Conservation (phyloP, 2,113 vertebrate genomes). For the Fregata magnificens region DNA sequence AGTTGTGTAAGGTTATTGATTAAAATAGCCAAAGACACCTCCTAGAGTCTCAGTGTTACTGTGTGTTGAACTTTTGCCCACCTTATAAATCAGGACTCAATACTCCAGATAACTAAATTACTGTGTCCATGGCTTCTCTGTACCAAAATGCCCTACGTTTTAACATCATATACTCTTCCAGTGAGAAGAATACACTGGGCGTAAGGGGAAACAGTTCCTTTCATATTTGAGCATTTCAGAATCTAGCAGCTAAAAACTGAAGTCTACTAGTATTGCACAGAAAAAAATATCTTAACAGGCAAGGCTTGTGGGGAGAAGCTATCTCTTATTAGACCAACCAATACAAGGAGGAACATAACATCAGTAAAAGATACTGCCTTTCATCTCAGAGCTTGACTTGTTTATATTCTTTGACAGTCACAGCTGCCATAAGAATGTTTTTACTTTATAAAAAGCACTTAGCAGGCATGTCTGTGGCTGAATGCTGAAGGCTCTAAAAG, state of each 20-base stretch:
- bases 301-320: not conserved
- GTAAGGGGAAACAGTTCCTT: not conserved
- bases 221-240: not conserved
- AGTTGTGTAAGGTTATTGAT: not conserved
- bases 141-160: not conserved
- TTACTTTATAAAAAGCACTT: not conserved
- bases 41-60: not conserved
- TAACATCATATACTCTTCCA: not conserved
- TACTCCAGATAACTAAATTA: not conserved
- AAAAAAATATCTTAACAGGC: not conserved
- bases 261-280: not conserved
- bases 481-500: not conserved
- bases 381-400: not conserved
- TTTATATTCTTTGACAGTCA: not conserved
- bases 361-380: not conserved
- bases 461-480: not conserved
- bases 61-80: not conserved
- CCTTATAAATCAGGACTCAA: not conserved
- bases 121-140: not conserved
- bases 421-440: not conserved
- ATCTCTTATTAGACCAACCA: not conserved
- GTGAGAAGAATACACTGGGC: not conserved
- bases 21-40: not conserved
- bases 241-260: not conserved
- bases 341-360: not conserved